These are phyloP conservation scores for Diarsia rubi DNA, from an alignment of 2,888 invertebrate genomes.

Conservation along the genomic window DNA sequence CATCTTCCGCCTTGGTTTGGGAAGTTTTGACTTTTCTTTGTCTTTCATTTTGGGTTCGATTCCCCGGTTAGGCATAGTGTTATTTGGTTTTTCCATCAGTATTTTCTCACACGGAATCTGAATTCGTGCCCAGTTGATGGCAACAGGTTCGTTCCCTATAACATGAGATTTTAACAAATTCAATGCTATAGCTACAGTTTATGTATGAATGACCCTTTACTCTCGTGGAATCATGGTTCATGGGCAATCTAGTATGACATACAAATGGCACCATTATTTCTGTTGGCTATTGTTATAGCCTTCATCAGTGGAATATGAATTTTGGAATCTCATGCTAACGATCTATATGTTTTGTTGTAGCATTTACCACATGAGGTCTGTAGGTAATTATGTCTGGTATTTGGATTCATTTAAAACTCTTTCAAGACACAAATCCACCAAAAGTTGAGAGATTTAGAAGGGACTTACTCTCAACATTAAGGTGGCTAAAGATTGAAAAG, in stretches of 20 bases:
- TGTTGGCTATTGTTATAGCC: background rate
- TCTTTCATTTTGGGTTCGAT: too few relatives aligned
- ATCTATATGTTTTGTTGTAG: background rate
- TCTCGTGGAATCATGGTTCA: background rate
- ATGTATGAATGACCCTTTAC: background rate
- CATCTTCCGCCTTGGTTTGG: too few relatives aligned
- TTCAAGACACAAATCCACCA: background rate
- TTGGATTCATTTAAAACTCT: background rate
- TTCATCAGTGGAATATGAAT: background rate
- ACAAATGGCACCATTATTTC: slow-evolving; percentile 28
- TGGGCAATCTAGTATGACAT: background rate
- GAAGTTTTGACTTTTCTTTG: background rate
- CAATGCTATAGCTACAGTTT: background rate
- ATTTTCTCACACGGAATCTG: too few relatives aligned
- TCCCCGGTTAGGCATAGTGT: too few relatives aligned
- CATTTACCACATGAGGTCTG: background rate
- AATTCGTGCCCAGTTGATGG: too few relatives aligned
- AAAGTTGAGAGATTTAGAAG: too few relatives aligned
- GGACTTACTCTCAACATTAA: too few relatives aligned
- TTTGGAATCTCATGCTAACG: background rate
- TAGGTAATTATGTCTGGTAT: background rate
- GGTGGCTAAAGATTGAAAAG: too few relatives aligned
- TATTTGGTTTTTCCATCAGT: too few relatives aligned
- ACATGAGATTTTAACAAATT: background rate
- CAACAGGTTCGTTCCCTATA: too few relatives aligned